These are phyloP conservation scores for Galaxea fascicularis DNA, from an alignment of 92 coral and sea anemone species.

Conservation along the genomic window DNA sequence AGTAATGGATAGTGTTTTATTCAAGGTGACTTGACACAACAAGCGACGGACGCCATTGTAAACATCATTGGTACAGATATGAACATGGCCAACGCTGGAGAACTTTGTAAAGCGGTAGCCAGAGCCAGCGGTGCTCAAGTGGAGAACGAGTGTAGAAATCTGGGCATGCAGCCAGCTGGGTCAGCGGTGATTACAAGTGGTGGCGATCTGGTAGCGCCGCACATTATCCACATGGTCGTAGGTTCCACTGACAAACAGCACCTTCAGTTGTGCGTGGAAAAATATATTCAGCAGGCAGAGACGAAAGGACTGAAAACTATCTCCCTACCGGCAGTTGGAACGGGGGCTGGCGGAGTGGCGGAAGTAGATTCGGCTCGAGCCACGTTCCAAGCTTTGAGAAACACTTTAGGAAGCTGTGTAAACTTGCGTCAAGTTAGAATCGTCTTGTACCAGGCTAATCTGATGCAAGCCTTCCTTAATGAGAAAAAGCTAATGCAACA, in stretches of 20 bases:
- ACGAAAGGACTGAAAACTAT: constrained; percentile 48
- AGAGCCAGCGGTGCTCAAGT: constrained; percentile 55
- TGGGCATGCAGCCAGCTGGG: constrained; percentile 67
- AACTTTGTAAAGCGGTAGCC: constrained; percentile 14
- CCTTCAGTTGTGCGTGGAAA: constrained; percentile 56
- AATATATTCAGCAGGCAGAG: constrained; percentile 62
- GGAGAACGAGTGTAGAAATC: constrained; percentile 50
- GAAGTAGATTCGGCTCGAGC: constrained; percentile 59
- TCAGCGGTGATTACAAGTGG: constrained; percentile 70
- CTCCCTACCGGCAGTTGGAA: constrained; percentile 77
- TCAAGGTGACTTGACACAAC: constrained; percentile 18
- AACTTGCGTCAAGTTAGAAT: constrained; percentile 62
- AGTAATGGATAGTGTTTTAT: background rate
- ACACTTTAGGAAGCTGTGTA: constrained; percentile 23
- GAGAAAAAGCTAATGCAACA: constrained; percentile 27
- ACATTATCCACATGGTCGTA: constrained; percentile 61
- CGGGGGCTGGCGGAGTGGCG: constrained; percentile 62
- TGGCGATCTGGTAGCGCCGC: constrained; percentile 42
- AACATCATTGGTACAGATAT: constrained; percentile 20
- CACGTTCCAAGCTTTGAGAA: constrained; percentile 62
- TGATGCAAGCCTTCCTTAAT: constrained; percentile 65
- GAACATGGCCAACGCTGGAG: constrained; percentile 18
- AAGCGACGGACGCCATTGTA: constrained; percentile 31
- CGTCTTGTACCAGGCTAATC: constrained; percentile 61
- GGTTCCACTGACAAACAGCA: constrained; percentile 30